A percentile compares a stretch with the other conserved stretches of the same genome.
phyloP scores from a whole-genome alignment of 2,113 vertebrate genomes.

The Toxostoma redivivum region DNA sequence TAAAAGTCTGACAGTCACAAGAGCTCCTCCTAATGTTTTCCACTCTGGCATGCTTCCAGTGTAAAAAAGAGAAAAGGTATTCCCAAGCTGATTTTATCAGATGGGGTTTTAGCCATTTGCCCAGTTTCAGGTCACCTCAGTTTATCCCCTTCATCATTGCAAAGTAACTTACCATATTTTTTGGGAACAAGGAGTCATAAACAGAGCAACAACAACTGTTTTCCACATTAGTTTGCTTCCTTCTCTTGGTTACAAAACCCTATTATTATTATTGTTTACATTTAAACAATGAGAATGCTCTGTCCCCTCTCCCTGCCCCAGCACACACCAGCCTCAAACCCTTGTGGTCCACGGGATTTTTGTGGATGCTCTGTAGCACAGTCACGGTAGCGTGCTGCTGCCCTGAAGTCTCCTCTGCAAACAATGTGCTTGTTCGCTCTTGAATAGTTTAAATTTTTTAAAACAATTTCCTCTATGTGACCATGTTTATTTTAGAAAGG shows the following conservation, averaged over 20 bases:
- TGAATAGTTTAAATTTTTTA: background rate
- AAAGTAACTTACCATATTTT: background rate
- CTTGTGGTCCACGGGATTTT: background rate
- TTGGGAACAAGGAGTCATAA: background rate
- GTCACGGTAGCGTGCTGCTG: background rate
- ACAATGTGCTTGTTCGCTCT: background rate
- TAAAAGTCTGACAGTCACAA: background rate
- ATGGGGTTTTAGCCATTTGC: background rate
- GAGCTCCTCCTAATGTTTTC: background rate
- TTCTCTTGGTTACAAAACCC: background rate
- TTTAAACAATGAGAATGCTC: slow-evolving; percentile 25
- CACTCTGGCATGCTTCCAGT: background rate
- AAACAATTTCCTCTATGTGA: background rate
- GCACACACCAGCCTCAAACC: fast-evolving
- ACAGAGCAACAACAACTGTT: slow-evolving; percentile 1
- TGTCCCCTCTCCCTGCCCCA: background rate
- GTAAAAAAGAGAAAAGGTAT: background rate
- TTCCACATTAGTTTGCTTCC: slow-evolving; percentile 37
- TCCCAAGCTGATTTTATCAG: background rate
- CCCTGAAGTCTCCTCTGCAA: background rate
- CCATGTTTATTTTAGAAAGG: background rate
- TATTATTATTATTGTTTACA: slow-evolving; percentile 24
- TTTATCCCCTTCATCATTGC: background rate
- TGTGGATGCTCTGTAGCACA: background rate
- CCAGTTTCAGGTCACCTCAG: background rate